phyloP scores from a whole-genome alignment of 1,140 invertebrate genomes.

The Platorchestia sp. region DNA sequence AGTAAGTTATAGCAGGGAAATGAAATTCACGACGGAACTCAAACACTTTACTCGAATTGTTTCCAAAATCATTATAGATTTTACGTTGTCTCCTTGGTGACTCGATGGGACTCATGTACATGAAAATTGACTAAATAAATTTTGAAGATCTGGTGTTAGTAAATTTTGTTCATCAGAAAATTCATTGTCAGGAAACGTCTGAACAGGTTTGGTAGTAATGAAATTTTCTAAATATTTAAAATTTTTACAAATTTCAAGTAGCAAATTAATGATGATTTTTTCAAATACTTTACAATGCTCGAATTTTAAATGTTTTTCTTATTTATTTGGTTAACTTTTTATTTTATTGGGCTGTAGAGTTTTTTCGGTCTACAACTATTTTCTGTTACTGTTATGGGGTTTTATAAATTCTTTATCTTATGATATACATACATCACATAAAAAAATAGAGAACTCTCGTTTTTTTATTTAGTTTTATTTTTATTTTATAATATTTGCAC shows the following conservation, averaged over 20 bases:
- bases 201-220: too few relatives aligned
- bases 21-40: neutral
- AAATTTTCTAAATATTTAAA: too few relatives aligned
- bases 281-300: neutral
- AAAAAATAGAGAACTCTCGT: neutral
- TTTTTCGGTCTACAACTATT: neutral
- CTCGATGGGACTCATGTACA: neutral
- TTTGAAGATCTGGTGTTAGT: neutral
- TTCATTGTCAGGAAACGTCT: too few relatives aligned
- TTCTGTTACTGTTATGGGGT: constrained; percentile 53
- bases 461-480: neutral
- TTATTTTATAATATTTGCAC: neutral
- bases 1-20: neutral
- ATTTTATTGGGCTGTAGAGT: constrained; percentile 2
- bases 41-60: neutral
- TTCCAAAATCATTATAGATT: neutral
- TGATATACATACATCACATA: neutral
- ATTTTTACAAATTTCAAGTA: too few relatives aligned
- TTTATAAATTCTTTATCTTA: constrained; percentile 41
- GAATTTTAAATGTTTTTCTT: neutral
- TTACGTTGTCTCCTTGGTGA: neutral
- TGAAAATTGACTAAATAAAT: neutral
- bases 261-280: too few relatives aligned
- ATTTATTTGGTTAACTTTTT: neutral
- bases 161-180: neutral